phyloP scores from a whole-genome alignment of 2,888 invertebrate genomes.

The Epistrophella euchroma region DNA sequence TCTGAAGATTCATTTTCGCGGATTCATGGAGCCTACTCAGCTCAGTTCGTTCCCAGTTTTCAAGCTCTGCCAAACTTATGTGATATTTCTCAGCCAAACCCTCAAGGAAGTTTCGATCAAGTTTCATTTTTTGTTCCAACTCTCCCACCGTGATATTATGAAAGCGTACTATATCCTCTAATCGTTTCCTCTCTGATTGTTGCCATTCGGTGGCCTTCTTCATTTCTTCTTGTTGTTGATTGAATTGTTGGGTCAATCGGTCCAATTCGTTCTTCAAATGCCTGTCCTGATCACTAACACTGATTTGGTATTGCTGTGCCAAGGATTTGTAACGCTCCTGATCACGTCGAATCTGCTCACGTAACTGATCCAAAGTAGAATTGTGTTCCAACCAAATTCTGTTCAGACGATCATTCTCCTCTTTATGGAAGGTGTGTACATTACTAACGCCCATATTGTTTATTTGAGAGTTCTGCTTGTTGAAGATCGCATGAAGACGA shows the following conservation, averaged over 20 bases:
- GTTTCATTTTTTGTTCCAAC: conserved; percentile 79
- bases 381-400: conserved; percentile 81
- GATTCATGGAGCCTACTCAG: conserved; percentile 80
- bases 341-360: conserved; percentile 80
- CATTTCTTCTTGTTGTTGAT: conserved; percentile 81
- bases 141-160: conserved; percentile 81
- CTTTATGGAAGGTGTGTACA: conserved; percentile 76
- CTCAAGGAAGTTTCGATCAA: conserved; percentile 80
- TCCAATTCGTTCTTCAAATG: conserved; percentile 81
- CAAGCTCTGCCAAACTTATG: conserved; percentile 81
- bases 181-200: conserved; percentile 80
- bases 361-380: conserved; percentile 80
- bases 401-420: conserved; percentile 80
- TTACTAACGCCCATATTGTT: conserved; percentile 76
- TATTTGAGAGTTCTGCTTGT: conserved; percentile 80
- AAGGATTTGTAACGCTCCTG: conserved; percentile 80
- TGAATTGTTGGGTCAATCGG: conserved; percentile 80
- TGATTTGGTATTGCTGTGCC: conserved; percentile 80
- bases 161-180: conserved; percentile 80
- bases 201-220: conserved; percentile 81
- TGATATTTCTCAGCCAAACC: conserved; percentile 81
- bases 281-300: conserved; percentile 81
- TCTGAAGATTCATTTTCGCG: conserved; percentile 77
- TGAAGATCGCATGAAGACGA: conserved; percentile 79
- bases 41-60: conserved; percentile 82